Evolutionary conservation across 1,140 invertebrate species (phyloP).

Genomic region (Drosophila pandora): DNA sequence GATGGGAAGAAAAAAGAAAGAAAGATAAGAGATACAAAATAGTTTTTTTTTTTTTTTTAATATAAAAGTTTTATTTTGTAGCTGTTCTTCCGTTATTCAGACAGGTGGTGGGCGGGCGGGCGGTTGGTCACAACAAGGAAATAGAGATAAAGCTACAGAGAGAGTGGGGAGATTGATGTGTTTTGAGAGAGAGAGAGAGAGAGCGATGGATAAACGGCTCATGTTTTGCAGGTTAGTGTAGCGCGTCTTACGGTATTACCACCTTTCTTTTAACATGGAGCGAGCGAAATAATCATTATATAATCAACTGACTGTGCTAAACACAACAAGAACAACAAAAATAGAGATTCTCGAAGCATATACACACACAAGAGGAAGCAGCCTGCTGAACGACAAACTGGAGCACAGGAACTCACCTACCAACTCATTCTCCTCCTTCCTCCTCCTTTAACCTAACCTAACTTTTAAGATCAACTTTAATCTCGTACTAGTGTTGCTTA

Average conservation of each 20-base stretch:
- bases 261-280: slow-evolving; percentile 55
- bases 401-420: slow-evolving; percentile 41
- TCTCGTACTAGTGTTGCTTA: slow-evolving; percentile 27
- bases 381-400: slow-evolving; percentile 52
- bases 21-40: slow-evolving; percentile 65
- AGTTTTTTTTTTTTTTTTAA: slow-evolving; percentile 34
- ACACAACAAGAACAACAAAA: slow-evolving; percentile 81
- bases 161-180: not conserved
- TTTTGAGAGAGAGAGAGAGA: slow-evolving; percentile 27
- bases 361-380: slow-evolving; percentile 54
- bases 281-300: slow-evolving; percentile 26
- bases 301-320: slow-evolving; percentile 60
- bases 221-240: slow-evolving; percentile 70
- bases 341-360: slow-evolving; percentile 83
- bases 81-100: slow-evolving; percentile 21
- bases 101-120: slow-evolving; percentile 14
- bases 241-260: slow-evolving; percentile 80
- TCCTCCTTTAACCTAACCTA: slow-evolving; percentile 36
- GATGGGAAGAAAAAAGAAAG: slow-evolving; percentile 59
- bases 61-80: slow-evolving; percentile 28
- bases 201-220: slow-evolving; percentile 50
- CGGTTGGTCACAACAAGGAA: slow-evolving; percentile 8
- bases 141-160: slow-evolving; percentile 27
- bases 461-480: slow-evolving; percentile 15
- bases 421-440: slow-evolving; percentile 26